Conservation (phyloP, 2,888 invertebrate genomes). For the Agriopis marginaria region DNA sequence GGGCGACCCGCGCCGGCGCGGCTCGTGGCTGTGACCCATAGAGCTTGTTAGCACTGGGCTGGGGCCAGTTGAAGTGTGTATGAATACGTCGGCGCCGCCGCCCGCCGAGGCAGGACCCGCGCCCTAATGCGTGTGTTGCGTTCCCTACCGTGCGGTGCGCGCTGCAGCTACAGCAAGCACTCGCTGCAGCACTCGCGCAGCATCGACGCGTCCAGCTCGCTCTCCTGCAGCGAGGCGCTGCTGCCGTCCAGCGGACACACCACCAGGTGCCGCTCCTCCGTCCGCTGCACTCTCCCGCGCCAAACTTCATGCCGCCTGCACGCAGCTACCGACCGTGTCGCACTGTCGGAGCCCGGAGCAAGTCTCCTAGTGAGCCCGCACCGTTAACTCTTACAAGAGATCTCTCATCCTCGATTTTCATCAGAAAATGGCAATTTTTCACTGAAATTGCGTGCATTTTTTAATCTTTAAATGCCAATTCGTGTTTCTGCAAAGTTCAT, state of each 20-base stretch:
- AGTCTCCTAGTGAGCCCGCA: too few relatives aligned
- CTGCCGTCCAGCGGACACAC: slow-evolving; percentile 61
- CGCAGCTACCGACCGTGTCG: too few relatives aligned
- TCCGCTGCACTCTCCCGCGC: not conserved
- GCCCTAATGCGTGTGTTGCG: not conserved
- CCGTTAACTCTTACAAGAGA: too few relatives aligned
- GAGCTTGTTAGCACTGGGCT: too few relatives aligned
- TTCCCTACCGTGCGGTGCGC: slow-evolving; percentile 8
- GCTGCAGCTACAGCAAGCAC: slow-evolving; percentile 77
- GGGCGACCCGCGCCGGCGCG: too few relatives aligned
- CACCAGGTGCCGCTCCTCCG: slow-evolving; percentile 57
- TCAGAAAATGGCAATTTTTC: too few relatives aligned
- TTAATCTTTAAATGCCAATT: too few relatives aligned
- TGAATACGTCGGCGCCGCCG: not conserved
- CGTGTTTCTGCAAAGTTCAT: too few relatives aligned
- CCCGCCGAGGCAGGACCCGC: not conserved
- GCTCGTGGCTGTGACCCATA: too few relatives aligned
- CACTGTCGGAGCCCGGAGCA: too few relatives aligned
- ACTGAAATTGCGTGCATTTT: too few relatives aligned
- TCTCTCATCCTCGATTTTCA: too few relatives aligned
- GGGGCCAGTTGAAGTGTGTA: not conserved
- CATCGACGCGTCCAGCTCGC: slow-evolving; percentile 73
- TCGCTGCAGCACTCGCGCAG: slow-evolving; percentile 83
- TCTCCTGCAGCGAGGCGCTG: slow-evolving; percentile 62
- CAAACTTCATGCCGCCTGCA: not conserved